Evolutionary conservation across 2,113 vertebrate genomes (phyloP).

Genomic region (Rhipidura dahli): DNA sequence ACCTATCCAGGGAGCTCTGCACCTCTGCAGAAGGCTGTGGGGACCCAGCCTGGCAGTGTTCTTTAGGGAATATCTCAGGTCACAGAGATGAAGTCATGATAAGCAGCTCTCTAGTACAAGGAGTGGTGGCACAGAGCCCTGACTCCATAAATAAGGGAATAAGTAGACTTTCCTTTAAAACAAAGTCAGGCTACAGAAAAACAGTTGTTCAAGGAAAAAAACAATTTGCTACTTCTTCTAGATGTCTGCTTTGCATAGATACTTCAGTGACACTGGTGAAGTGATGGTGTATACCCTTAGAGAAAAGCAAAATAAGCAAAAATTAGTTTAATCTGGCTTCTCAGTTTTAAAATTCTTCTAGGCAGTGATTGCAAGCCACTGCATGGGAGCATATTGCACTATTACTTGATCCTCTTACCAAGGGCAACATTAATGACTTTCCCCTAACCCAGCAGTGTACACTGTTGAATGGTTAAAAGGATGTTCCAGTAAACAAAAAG

Average conservation of each 20-base stretch:
- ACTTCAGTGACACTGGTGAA: background rate
- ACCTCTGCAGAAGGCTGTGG: background rate
- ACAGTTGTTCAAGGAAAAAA: background rate
- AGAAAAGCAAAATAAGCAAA: background rate
- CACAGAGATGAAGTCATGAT: background rate
- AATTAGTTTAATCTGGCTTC: background rate
- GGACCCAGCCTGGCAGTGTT: background rate
- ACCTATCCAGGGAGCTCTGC: background rate
- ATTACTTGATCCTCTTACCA: slow-evolving; percentile 48
- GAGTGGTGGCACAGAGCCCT: background rate
- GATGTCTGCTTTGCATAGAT: background rate
- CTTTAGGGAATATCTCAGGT: background rate
- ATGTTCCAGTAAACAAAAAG: slow-evolving; percentile 42
- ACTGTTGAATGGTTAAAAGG: slow-evolving; percentile 27
- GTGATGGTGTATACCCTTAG: background rate
- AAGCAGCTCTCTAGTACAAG: background rate
- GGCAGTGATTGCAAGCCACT: background rate
- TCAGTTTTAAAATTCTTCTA: background rate
- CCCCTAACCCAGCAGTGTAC: background rate
- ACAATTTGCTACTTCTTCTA: background rate
- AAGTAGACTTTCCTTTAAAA: background rate
- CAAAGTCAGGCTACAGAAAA: background rate
- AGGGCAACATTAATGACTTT: slow-evolving; percentile 17
- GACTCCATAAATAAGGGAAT: background rate
- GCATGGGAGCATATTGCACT: background rate